Evolutionary conservation across 2,888 invertebrate species (phyloP).

Genomic region (Caenorhabditis sinica): DNA sequence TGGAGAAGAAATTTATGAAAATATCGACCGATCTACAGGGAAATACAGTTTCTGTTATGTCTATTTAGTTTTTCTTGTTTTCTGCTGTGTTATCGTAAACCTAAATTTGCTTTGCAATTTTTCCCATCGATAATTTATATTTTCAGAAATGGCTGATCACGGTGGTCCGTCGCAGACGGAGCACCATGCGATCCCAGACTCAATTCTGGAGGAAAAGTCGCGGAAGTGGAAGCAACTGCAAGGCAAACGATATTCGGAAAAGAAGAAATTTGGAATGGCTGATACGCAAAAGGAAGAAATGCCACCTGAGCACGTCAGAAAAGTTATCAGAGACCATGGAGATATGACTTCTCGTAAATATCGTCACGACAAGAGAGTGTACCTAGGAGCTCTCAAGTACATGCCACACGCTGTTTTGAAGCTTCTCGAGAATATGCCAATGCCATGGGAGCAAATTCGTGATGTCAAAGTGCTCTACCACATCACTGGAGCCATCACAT

Average conservation of each 20-base stretch:
- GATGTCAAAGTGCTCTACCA: constrained; percentile 97
- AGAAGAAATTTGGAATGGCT: constrained; percentile 98
- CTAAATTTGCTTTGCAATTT: no score
- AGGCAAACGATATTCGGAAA: constrained; percentile 98
- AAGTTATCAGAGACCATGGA: constrained; percentile 99
- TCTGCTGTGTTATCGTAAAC: no score
- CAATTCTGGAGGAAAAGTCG: constrained; percentile 76
- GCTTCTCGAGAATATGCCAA: constrained; percentile 99
- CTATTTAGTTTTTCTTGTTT: no score
- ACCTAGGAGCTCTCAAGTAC: constrained; percentile 97
- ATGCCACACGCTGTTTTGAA: constrained; percentile 99
- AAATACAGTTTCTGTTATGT: no score
- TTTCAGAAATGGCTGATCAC: constrained; percentile 64
- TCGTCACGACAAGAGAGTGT: constrained; percentile 98
- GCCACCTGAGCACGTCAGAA: constrained; percentile 99
- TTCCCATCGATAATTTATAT: not conserved
- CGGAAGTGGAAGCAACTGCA: constrained; percentile 98
- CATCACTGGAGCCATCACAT: constrained; percentile 99
- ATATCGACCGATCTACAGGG: no score
- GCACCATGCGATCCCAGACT: constrained; percentile 37
- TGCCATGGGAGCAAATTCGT: constrained; percentile 99
- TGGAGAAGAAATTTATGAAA: no score
- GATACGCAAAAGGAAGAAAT: constrained; percentile 99
- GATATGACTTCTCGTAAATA: constrained; percentile 99
- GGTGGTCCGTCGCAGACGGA: constrained; percentile 56